Conservation (phyloP, 2,113 vertebrate genomes). For the Chelonoidis abingdonii region DNA sequence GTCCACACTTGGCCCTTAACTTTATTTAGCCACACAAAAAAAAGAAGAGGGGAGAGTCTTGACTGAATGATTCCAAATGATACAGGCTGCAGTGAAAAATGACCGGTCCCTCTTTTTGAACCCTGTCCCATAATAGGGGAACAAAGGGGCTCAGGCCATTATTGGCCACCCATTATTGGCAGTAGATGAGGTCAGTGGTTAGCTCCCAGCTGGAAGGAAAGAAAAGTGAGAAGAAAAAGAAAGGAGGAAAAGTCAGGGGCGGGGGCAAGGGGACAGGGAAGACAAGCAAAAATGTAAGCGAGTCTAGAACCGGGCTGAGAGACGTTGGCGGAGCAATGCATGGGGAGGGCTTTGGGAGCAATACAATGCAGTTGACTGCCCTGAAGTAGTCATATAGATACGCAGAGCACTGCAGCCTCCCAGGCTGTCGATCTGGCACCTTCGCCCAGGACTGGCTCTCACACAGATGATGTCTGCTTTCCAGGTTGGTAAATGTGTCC, state of each 20-base stretch:
- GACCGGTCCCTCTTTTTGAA: neutral
- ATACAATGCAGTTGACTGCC: neutral
- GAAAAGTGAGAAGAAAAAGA: neutral
- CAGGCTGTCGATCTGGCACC: neutral
- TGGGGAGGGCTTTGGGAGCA: neutral
- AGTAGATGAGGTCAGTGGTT: neutral
- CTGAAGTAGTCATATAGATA: neutral
- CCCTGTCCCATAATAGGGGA: neutral
- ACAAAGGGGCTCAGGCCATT: neutral
- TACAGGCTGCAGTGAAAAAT: neutral
- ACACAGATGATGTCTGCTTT: neutral
- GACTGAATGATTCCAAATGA: neutral
- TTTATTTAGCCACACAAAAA: neutral
- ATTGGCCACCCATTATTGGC: neutral
- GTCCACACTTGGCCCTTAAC: neutral
- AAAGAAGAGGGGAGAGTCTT: fast-evolving
- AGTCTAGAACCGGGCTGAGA: neutral
- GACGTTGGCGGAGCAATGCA: neutral
- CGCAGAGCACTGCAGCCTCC: neutral
- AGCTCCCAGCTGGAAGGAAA: neutral
- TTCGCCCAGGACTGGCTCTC: neutral
- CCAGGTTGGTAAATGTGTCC: neutral
- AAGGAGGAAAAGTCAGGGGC: neutral
- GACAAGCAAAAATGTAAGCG: neutral
- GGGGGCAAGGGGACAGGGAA: no score